Percentiles rank a stretch among this genome's conserved stretches.
Evolutionary conservation across 2,888 invertebrate genomes (phyloP).

Genomic region (Leuctra nigra): DNA sequence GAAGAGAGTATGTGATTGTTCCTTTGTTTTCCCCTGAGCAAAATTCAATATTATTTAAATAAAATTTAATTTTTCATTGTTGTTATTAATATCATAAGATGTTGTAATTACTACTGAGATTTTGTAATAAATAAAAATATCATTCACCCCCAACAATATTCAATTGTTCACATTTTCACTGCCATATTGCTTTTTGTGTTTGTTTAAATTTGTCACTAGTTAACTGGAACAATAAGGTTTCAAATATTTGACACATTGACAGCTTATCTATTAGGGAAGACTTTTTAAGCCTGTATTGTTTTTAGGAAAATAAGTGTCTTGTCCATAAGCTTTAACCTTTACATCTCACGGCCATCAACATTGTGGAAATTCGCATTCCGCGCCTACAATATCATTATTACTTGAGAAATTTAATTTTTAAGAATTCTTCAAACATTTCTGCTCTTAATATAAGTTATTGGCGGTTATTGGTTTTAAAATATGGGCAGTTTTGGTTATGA

Average conservation of each 20-base stretch:
- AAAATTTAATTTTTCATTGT: neutral
- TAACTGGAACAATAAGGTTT: conserved; percentile 8
- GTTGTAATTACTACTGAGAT: too few relatives aligned
- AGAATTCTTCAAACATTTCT: too few relatives aligned
- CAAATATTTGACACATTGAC: conserved; percentile 11
- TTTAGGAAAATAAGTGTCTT: conserved; percentile 9
- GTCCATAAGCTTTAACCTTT: too few relatives aligned
- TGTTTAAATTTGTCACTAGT: neutral
- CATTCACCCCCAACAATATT: neutral
- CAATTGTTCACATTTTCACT: conserved; percentile 5
- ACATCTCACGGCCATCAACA: too few relatives aligned
- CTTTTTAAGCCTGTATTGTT: conserved; percentile 1
- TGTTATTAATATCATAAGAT: too few relatives aligned
- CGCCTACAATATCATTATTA: too few relatives aligned
- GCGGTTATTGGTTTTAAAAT: too few relatives aligned
- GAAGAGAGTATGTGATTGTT: conserved; percentile 16
- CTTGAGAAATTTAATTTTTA: too few relatives aligned
- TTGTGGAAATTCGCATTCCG: neutral
- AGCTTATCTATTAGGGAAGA: conserved; percentile 13
- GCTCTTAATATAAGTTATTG: too few relatives aligned
- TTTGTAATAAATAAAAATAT: too few relatives aligned
- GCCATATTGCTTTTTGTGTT: conserved; percentile 12
- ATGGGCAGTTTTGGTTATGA: conserved; percentile 12
- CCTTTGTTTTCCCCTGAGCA: conserved; percentile 13
- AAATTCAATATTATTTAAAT: neutral